A percentile compares a stretch with the other conserved stretches of the same genome.
phyloP scores from a whole-genome alignment of 2,113 vertebrate genomes.

The Sinocyclocheilus anshuiensis region DNA sequence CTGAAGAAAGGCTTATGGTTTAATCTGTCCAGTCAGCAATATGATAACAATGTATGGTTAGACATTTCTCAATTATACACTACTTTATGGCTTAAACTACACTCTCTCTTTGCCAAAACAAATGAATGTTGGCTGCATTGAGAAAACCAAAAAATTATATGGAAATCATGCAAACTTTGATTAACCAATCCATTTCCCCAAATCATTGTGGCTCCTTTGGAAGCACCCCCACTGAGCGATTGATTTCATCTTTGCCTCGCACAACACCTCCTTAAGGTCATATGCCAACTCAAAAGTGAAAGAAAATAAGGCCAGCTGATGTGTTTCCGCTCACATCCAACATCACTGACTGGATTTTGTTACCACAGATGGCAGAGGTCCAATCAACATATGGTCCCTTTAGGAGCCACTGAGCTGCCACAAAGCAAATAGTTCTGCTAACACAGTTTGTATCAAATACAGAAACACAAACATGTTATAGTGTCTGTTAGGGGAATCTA shows the following conservation, averaged over 20 bases:
- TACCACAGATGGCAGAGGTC: conserved; percentile 12
- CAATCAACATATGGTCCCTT: conserved; percentile 7
- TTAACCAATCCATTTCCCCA: background rate
- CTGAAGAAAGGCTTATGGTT: background rate
- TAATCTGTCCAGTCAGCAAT: conserved; percentile 29
- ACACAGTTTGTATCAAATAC: conserved; percentile 30
- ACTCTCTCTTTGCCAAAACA: conserved; percentile 39
- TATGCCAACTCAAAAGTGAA: background rate
- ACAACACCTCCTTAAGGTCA: background rate
- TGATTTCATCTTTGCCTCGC: background rate
- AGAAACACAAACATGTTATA: conserved; percentile 56
- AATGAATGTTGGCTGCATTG: conserved; percentile 37
- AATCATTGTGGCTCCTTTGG: conserved; percentile 29
- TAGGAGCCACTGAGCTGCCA: conserved; percentile 16
- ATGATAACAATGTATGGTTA: conserved; percentile 12
- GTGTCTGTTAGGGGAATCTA: conserved; percentile 52
- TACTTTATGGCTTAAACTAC: conserved; percentile 29
- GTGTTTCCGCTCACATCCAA: background rate
- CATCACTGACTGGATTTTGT: background rate
- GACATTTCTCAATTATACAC: conserved; percentile 35
- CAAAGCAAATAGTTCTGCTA: conserved; percentile 16
- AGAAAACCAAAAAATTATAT: conserved; percentile 40
- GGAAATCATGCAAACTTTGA: conserved; percentile 25
- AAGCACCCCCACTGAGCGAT: conserved; percentile 31
- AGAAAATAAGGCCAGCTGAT: background rate